Base-by-base conservation (phyloP, 2,113 vertebrate genomes). In the Copsychus sechellarum region DNA sequence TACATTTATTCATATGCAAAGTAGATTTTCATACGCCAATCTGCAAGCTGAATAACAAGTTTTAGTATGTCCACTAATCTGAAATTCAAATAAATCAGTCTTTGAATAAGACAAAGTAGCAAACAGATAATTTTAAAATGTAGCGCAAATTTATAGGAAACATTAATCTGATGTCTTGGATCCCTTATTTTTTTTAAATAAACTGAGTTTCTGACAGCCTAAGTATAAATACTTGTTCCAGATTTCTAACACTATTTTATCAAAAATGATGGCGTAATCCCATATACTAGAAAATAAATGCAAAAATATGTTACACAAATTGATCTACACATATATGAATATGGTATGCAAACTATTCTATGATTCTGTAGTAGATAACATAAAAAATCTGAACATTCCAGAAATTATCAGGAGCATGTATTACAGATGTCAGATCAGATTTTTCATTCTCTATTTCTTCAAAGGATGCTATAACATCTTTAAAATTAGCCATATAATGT, bases 11-110 rank as follows among this genome's bases (percentile, higher is more conserved):
- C 58, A 83, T 53, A 90, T 50, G 62, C 33, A 86, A 88, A 93
- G 9, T 48, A 86, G 76, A 70, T 57, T 81, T 81, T 83, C 8
- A 36, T 62, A 43, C 70, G 47, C 38, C 56, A 86, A 26, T 95
- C 56, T 81, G 11, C 25, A 25, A 69, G 31, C 36, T 92, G 54
- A 89, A 86, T 83, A 81, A 61, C 72, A 73, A 81, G 20, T 33
- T 77, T 61, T 42, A 70, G 25, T 45, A 50, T 70, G 57, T 62
- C 81, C 72, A 9, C 56, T 71, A 54, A 81, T 71, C 60, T 94
- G 72, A 89, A 95, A 89, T 89, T 73, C n/a, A 89, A 92, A 92
- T 70, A 86, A 74, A 77, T 38, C 20, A 24, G 28, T 69, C 88
- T 65, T 86, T 88, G 60, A 18, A 47, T 74, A 81, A 65, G 56